A percentile compares a stretch with the other conserved stretches of the same genome.
These are phyloP conservation scores for Elgaria multicarinata DNA, from an alignment of 2,113 vertebrate species.

Conservation along the genomic window DNA sequence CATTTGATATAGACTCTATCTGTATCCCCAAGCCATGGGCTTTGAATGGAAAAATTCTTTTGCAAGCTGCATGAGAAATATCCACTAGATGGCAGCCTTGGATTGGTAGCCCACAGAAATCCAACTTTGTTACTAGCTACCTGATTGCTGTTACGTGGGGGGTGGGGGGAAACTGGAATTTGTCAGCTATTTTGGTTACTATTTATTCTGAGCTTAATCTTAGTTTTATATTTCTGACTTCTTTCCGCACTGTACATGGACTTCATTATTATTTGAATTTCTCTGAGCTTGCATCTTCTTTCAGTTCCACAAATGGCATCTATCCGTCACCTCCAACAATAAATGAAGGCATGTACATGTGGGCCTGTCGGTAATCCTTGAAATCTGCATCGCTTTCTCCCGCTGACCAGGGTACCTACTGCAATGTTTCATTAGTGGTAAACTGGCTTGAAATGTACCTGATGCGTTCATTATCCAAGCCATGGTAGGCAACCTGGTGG, in stretches of 20 bases:
- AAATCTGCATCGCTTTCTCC: neutral
- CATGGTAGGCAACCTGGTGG: neutral
- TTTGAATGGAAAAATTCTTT: neutral
- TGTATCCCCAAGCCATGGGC: neutral
- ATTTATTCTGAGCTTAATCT: neutral
- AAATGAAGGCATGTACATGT: neutral
- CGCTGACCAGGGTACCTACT: conserved; percentile 21
- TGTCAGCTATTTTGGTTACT: neutral
- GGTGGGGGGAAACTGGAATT: neutral
- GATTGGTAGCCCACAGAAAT: conserved; percentile 17
- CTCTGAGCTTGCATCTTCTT: neutral
- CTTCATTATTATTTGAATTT: neutral
- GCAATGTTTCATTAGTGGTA: conserved; percentile 21
- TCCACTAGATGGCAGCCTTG: conserved; percentile 77
- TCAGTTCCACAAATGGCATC: neutral
- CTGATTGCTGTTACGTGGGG: neutral
- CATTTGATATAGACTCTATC: neutral
- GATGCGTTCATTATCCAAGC: conserved; percentile 23
- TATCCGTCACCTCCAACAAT: neutral
- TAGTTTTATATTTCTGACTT: conserved; percentile 12
- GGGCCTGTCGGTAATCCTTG: neutral
- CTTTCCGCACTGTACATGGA: neutral
- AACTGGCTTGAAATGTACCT: conserved; percentile 8
- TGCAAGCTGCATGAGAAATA: accelerated
- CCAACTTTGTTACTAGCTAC: neutral